A percentile compares a stretch with the other conserved stretches of the same genome.
Conservation (phyloP, 2,888 invertebrate species). For the Bhutanitis thaidina region DNA sequence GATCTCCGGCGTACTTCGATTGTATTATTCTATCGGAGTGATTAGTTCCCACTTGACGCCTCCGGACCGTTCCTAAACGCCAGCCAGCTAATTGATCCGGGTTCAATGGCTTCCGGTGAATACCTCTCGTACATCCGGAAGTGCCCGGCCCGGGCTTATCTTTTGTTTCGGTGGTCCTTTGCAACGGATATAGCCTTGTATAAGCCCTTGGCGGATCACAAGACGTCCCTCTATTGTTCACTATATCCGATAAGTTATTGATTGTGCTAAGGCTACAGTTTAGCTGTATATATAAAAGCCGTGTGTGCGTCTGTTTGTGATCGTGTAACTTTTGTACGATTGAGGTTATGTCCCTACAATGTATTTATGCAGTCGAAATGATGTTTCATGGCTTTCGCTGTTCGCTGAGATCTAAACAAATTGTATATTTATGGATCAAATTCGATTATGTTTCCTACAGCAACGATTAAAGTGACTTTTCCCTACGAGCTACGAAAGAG, state of each 20-base stretch:
- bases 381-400: too few relatives aligned
- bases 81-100: conserved; percentile 11
- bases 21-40: not conserved
- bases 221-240: conserved; percentile 9
- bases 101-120: conserved; percentile 2
- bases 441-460: too few relatives aligned
- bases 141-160: conserved; percentile 2
- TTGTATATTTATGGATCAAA: too few relatives aligned
- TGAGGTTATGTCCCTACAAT: too few relatives aligned
- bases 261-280: not conserved
- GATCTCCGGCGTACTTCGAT: not conserved
- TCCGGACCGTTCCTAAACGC: not conserved
- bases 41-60: not conserved
- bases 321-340: too few relatives aligned
- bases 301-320: too few relatives aligned
- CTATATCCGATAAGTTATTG: not conserved
- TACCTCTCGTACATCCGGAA: conserved; percentile 15
- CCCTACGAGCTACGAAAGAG: conserved; percentile 38
- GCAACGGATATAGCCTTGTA: not conserved
- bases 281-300: not conserved
- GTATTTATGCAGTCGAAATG: too few relatives aligned
- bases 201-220: conserved; percentile 3
- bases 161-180: conserved; percentile 8
- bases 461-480: conserved; percentile 39
- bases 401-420: too few relatives aligned